phyloP scores from a whole-genome alignment of 2,888 invertebrate genomes.

The Atrina japonica region DNA sequence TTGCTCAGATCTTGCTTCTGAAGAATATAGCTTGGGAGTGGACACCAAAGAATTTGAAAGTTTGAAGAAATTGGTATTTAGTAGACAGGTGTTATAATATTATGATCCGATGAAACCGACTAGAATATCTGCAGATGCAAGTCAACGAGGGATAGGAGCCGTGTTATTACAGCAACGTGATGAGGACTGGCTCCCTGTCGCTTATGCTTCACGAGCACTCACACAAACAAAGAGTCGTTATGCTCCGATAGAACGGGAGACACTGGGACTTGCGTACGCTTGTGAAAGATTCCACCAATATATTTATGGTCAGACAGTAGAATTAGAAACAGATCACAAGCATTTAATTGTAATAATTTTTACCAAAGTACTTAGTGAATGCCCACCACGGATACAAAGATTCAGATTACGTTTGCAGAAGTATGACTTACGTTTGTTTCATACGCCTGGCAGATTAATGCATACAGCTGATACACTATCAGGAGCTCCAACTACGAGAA shows the following conservation, averaged over 20 bases:
- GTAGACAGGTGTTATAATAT: constrained; percentile 27
- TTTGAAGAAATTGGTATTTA: constrained; percentile 14
- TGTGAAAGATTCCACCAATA: constrained; percentile 10
- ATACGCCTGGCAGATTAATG: constrained; percentile 42
- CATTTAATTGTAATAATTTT: constrained; percentile 45
- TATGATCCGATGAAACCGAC: constrained; percentile 35
- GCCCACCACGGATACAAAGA: constrained; percentile 43
- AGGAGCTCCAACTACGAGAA: constrained; percentile 34
- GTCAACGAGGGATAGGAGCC: constrained; percentile 26
- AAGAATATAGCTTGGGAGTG: not conserved
- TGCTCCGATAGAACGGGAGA: constrained; percentile 9
- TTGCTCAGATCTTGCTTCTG: not conserved
- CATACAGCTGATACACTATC: constrained; percentile 41
- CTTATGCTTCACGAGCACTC: constrained; percentile 18
- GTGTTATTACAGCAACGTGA: constrained; percentile 25
- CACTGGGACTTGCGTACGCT: constrained; percentile 10
- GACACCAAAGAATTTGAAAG: constrained; percentile 10
- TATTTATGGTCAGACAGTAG: too few species aligned
- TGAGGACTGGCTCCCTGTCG: constrained; percentile 21
- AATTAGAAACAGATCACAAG: constrained; percentile 44
- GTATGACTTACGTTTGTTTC: constrained; percentile 41
- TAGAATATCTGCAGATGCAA: constrained; percentile 30
- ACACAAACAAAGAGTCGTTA: constrained; percentile 6
- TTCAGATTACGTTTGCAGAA: constrained; percentile 44
- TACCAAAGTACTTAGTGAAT: constrained; percentile 45